Conservation (phyloP, 2,888 invertebrate genomes). For the Ormyrus pomaceus region DNA sequence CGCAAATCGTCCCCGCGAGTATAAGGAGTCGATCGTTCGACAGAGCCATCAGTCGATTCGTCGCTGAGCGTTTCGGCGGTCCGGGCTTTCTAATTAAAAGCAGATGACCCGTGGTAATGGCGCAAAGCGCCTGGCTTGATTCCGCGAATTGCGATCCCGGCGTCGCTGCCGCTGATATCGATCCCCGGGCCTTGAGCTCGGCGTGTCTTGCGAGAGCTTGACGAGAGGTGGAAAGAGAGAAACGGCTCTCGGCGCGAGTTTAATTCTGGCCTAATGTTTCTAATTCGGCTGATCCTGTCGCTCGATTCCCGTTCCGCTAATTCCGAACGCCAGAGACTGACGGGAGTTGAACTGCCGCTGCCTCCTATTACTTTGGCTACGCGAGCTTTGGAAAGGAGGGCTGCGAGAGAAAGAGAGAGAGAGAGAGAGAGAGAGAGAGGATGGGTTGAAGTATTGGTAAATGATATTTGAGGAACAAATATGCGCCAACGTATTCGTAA, state of each 20-base stretch:
- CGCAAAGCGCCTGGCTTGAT: slow-evolving; percentile 37
- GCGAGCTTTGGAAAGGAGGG: neutral
- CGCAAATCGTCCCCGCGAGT: slow-evolving; percentile 7
- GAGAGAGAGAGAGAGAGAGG: too few relatives aligned
- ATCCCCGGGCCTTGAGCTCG: slow-evolving; percentile 1
- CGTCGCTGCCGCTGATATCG: neutral
- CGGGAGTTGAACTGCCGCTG: neutral
- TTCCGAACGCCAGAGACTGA: neutral
- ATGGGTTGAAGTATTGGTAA: too few relatives aligned
- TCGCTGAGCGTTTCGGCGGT: too few relatives aligned
- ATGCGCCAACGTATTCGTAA: too few relatives aligned
- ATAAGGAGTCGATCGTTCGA: neutral
- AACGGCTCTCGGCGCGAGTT: neutral
- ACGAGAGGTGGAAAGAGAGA: slow-evolving; percentile 20
- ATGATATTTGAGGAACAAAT: too few relatives aligned
- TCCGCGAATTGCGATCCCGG: slow-evolving; percentile 14
- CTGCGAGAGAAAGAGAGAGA: too few relatives aligned
- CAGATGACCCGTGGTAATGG: slow-evolving; percentile 67
- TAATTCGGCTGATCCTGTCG: slow-evolving; percentile 8
- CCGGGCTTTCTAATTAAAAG: slow-evolving; percentile 67
- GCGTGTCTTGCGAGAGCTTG: neutral
- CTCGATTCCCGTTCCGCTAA: neutral
- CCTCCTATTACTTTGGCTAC: slow-evolving; percentile 11
- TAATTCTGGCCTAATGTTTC: slow-evolving; percentile 42
- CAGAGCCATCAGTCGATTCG: neutral